Evolutionary conservation across 2,113 vertebrate genomes (phyloP).

Genomic region (Platichthys stellatus): DNA sequence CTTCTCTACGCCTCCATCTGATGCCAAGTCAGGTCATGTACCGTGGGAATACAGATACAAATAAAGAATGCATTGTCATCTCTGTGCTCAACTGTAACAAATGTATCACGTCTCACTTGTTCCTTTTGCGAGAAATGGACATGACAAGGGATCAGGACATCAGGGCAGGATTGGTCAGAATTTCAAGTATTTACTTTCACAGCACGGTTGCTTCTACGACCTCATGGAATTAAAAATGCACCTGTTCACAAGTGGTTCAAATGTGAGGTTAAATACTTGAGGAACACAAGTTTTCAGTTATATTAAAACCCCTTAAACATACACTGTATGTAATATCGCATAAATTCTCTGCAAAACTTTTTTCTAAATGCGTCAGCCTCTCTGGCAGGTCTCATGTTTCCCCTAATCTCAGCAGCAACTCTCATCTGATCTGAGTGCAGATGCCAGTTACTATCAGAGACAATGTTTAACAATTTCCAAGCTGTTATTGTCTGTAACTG

Average conservation of each 20-base stretch:
- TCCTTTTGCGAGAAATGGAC: constrained; percentile 37
- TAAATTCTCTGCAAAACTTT: too few relatives aligned
- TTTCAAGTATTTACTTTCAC: too few relatives aligned
- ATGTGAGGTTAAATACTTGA: too few relatives aligned
- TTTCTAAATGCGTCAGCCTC: constrained; percentile 1
- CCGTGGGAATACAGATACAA: constrained; percentile 16
- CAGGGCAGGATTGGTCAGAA: too few relatives aligned
- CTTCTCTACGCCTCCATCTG: not conserved
- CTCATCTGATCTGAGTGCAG: constrained; percentile 67
- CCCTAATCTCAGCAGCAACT: constrained; percentile 59
- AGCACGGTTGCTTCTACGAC: too few relatives aligned
- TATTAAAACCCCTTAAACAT: not conserved
- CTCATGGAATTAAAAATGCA: too few relatives aligned
- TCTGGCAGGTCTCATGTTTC: constrained; percentile 37
- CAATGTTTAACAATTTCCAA: constrained; percentile 75
- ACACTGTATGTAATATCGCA: not conserved
- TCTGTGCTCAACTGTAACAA: constrained; percentile 67
- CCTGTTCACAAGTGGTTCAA: too few relatives aligned
- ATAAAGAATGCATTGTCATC: constrained; percentile 51
- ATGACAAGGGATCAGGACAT: not conserved
- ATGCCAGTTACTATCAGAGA: constrained; percentile 69
- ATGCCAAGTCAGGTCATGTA: constrained; percentile 26
- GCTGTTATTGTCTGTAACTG: constrained; percentile 76
- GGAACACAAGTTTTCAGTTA: not conserved
- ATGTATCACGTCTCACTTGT: constrained; percentile 57